These are phyloP conservation scores for Papio anubis DNA, from an alignment of 2,113 vertebrate genomes.

Conservation along the genomic window DNA sequence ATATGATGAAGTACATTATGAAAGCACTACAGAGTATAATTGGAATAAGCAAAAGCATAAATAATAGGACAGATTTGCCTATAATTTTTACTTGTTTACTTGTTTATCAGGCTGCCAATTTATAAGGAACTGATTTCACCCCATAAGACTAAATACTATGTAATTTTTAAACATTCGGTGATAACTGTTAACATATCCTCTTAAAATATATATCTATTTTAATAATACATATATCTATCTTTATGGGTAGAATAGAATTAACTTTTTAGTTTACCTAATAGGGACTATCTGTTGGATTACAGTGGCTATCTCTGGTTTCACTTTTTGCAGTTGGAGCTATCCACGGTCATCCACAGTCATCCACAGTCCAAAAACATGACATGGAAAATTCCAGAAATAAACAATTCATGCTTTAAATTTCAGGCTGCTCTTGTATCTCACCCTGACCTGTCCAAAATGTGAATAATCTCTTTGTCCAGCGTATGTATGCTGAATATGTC, in stretches of 20 bases:
- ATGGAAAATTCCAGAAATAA: not conserved
- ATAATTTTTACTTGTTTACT: constrained; percentile 74
- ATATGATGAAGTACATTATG: constrained; percentile 76
- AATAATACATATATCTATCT: not conserved
- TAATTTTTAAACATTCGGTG: not conserved
- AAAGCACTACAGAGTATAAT: constrained; percentile 77
- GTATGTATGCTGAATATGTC: not conserved
- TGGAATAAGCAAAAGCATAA: constrained; percentile 79
- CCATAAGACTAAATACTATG: constrained; percentile 73
- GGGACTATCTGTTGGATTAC: not conserved
- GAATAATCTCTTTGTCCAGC: not conserved
- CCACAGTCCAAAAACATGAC: not conserved
- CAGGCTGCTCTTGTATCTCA: not conserved
- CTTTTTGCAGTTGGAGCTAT: not conserved
- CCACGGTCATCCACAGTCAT: not conserved
- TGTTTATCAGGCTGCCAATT: constrained; percentile 78
- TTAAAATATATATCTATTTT: too few relatives aligned
- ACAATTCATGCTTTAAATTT: not conserved
- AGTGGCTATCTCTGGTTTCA: not conserved
- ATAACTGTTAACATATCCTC: not conserved
- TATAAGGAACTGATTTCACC: constrained; percentile 73
- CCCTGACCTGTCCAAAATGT: not conserved
- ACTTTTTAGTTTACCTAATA: not conserved
- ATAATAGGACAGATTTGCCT: constrained; percentile 80
- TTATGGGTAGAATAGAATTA: not conserved